Evolutionary conservation across 2,797 vertebrate genomes (phyloP), one percentile per base, ranked within the genome.

Genomic region (Poecile montanus): DNA sequence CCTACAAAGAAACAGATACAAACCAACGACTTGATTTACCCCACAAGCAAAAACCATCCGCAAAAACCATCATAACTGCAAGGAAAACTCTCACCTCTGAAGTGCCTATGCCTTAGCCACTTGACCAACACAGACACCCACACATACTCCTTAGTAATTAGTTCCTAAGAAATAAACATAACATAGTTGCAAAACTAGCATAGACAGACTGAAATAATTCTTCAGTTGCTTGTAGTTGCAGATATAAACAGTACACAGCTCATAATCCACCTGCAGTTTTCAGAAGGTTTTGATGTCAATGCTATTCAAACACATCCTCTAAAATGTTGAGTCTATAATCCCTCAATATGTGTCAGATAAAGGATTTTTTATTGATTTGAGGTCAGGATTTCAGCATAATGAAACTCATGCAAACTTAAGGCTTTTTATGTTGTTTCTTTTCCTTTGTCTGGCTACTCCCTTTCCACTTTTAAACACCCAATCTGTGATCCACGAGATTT

Each of bases 251-350:
- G 92, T 95, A 91, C 36, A 92, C 78, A 66, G 85, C n/a, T 74
- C 79, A 62, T 89, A 95, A 97, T 89, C 91, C 91, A 94, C 79
- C 81, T 94, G 93, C 87, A 95, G 96, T 81, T 95, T 95, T 93
- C 89, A 89, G 65, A 95, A 91, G 93, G 87, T 93, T 95, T 96
- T 94, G 83, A 86, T 94, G 71, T 75, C 93, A 84, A 62, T 57
- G 68, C 92, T 95, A 68, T 92, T 95, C 94, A 95, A 97, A 95
- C 75, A 95, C 51, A 68, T 70, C 27, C 65, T 91, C 73, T 72
- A 95, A 88, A 96, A 91, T 5, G 36, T 56, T 89, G 82, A 95
- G 91, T 95, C 89, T 88, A 45, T 96, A 95, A 97, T 96, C 92
- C 94, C 40, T 65, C 87, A 85, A 80, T 97, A 88, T 92, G 89